Evolutionary conservation across 2,797 vertebrate species (phyloP).

Genomic region (Tarsius wallacei): DNA sequence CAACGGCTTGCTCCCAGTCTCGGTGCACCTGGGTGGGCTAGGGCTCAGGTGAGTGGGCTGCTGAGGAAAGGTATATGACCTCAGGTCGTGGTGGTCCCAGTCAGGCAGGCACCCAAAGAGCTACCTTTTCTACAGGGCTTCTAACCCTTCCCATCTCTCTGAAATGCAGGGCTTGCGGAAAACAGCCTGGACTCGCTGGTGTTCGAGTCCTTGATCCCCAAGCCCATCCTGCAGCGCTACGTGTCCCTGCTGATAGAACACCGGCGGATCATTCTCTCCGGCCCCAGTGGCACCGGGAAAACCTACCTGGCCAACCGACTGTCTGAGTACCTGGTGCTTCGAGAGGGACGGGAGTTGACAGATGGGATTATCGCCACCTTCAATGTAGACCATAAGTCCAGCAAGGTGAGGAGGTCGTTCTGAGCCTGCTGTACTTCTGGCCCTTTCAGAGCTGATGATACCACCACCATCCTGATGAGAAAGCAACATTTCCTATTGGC

Average conservation of each 20-base stretch:
- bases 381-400: constrained; percentile 98
- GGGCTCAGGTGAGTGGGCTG: not conserved
- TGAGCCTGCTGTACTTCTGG: not conserved
- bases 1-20: not conserved
- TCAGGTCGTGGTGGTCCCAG: too few relatives aligned
- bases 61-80: not conserved
- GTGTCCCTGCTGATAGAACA: constrained; percentile 96
- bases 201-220: constrained; percentile 97
- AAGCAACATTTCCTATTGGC: not conserved
- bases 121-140: rapidly evolving
- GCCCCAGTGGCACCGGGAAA: constrained; percentile 98
- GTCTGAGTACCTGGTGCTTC: constrained; percentile 94
- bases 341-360: constrained; percentile 93
- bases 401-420: constrained; percentile 93
- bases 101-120: not conserved
- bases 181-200: constrained; percentile 96
- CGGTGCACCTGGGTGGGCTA: not conserved
- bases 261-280: constrained; percentile 96
- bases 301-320: constrained; percentile 97
- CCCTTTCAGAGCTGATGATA: not conserved
- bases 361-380: constrained; percentile 96
- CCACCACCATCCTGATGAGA: not conserved
- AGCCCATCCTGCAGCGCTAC: constrained; percentile 97
- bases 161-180: constrained; percentile 92
- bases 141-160: not conserved